Conservation (phyloP, 2,797 vertebrate species). For the Molothrus ater region DNA sequence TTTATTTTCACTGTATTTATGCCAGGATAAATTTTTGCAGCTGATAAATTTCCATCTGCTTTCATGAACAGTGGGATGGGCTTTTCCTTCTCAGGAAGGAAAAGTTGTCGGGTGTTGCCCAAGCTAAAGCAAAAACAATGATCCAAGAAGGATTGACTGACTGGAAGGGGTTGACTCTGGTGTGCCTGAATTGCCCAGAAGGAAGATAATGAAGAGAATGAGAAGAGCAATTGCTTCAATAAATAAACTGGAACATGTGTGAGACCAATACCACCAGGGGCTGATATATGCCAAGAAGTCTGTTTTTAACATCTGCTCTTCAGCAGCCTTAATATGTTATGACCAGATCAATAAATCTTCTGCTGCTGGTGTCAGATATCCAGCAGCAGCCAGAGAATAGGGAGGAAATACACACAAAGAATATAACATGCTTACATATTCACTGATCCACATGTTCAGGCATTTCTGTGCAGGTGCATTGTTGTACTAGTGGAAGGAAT, state of each 20-base stretch:
- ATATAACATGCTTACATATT: background rate
- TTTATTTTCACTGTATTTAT: background rate
- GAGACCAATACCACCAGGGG: conserved; percentile 33
- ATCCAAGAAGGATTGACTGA: conserved; percentile 12
- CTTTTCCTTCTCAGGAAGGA: conserved; percentile 2
- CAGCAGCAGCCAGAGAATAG: conserved; percentile 28
- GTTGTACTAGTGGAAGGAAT: conserved; percentile 39
- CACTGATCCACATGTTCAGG: background rate
- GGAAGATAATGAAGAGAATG: conserved; percentile 55
- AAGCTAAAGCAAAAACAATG: background rate
- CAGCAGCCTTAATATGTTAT: conserved; percentile 67
- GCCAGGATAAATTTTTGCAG: conserved; percentile 16
- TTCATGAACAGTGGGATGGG: background rate
- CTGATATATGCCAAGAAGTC: conserved; percentile 52
- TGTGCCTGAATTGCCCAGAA: conserved; percentile 22
- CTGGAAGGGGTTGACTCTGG: conserved; percentile 23
- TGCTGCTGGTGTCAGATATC: conserved; percentile 48
- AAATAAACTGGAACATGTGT: conserved; percentile 64
- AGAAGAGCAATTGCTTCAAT: conserved; percentile 57
- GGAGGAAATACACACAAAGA: background rate
- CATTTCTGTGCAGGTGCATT: background rate
- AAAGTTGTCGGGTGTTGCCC: background rate
- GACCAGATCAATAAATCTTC: conserved; percentile 68
- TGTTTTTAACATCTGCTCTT: conserved; percentile 69
- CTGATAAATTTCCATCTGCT: conserved; percentile 24